Base-by-base conservation (phyloP, 2,113 vertebrate genomes). In the Dascyllus trimaculatus region DNA sequence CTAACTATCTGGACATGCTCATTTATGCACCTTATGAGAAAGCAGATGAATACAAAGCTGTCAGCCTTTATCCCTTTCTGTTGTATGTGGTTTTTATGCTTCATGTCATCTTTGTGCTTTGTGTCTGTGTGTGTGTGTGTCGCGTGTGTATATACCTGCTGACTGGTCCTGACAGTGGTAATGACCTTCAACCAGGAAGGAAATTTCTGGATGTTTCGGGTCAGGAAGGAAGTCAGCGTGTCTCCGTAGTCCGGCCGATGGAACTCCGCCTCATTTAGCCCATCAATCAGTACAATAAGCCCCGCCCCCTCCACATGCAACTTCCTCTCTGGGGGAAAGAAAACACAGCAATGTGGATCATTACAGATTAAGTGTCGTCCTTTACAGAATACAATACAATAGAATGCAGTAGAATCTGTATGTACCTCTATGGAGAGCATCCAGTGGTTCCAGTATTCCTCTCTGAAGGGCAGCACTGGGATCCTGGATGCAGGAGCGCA, bases 241-340 rank as follows among this genome's bases (percentile, higher is more conserved):
- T 99, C 97, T 26, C 98, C 98, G 29, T 99, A 99, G 93, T 99
- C 98, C 0, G 98, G 98, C 62, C 98, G 97, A 94, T 99, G 98
- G 91, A 99, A 99, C 95, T 99, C 98, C 26, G 98, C 98, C 93
- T 99, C 98, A 11, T 99, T 99, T 78, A 99, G 94, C 18, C 98
- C 98, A 82, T 99, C 98, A 71, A 99, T 98, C 82, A 99, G 92
- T 48, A 99, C 94, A 89, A 99, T 96, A 89, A 97, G 96, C 91
- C 98, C 97, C 87, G 97, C 95, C 88, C 96, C 96, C 4, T 96
- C 95, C 40, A 96, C 92, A 10, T 98, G 97, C 93, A 93, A 46
- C 71, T 98, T 98, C 93, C 96, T 96, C 94, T 99, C 98, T 99
- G 90, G 38, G 72, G 59, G 25, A 61, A 7, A 69, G 53, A 35